Evolutionary conservation across 1,140 invertebrate genomes (phyloP).

Genomic region (Arion vulgaris): DNA sequence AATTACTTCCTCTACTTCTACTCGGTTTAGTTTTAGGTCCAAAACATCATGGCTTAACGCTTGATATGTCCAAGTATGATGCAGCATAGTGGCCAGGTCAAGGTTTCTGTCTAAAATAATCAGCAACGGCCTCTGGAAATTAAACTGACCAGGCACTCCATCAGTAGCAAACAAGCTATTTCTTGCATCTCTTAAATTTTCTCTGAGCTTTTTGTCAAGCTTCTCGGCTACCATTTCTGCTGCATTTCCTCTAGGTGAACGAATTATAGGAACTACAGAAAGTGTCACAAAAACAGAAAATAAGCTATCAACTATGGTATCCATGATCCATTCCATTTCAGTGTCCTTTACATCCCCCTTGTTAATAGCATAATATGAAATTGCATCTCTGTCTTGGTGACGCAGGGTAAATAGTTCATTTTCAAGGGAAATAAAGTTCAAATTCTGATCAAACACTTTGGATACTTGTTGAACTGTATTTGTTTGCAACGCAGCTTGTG

Average conservation of each 20-base stretch:
- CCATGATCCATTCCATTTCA: slow-evolving; percentile 96
- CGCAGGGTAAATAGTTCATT: slow-evolving; percentile 97
- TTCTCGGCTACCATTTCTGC: slow-evolving; percentile 98
- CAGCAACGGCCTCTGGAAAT: slow-evolving; percentile 93
- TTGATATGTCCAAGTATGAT: slow-evolving; percentile 99
- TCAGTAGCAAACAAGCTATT: slow-evolving; percentile 96
- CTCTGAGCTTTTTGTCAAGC: slow-evolving; percentile 95
- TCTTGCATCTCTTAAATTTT: slow-evolving; percentile 96
- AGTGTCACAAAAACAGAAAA: slow-evolving; percentile 98
- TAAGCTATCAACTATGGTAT: slow-evolving; percentile 94
- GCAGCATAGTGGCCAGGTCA: slow-evolving; percentile 96
- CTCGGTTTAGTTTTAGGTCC: slow-evolving; percentile 90
- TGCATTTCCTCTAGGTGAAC: slow-evolving; percentile 95
- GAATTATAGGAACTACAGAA: slow-evolving; percentile 93
- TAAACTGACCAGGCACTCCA: slow-evolving; percentile 81
- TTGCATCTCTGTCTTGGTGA: slow-evolving; percentile 89
- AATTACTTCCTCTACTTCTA: slow-evolving; percentile 84
- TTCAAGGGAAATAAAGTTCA: slow-evolving; percentile 98
- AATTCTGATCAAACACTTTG: slow-evolving; percentile 89
- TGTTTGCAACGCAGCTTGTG: slow-evolving; percentile 89
- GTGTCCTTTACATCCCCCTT: slow-evolving; percentile 94
- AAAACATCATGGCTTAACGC: slow-evolving; percentile 96
- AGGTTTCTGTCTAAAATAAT: slow-evolving; percentile 95
- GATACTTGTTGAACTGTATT: slow-evolving; percentile 86
- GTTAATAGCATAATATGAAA: slow-evolving; percentile 97